These are phyloP conservation scores for Pristis pectinata DNA, from an alignment of 2,797 vertebrate genomes.

Conservation along the genomic window DNA sequence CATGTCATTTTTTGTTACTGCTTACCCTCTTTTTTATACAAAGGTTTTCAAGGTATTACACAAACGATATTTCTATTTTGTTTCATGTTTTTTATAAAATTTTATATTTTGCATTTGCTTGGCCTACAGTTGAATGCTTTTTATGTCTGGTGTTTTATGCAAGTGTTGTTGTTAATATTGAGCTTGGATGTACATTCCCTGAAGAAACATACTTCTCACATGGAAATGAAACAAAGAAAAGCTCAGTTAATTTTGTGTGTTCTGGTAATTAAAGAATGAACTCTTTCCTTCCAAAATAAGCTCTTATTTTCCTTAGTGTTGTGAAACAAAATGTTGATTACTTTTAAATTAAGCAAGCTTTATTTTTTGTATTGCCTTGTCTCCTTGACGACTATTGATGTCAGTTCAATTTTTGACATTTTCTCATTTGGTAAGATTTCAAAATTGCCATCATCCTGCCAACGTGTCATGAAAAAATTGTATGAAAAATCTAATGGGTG, in stretches of 20 bases:
- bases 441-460: slow-evolving; percentile 97
- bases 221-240: slow-evolving; percentile 40
- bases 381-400: slow-evolving; percentile 95
- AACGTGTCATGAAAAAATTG: slow-evolving; percentile 86
- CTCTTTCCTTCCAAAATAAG: neutral
- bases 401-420: slow-evolving; percentile 96
- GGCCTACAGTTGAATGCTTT: neutral
- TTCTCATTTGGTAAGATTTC: slow-evolving; percentile 96
- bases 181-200: slow-evolving; percentile 48
- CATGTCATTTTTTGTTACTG: slow-evolving; percentile 62
- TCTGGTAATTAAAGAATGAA: slow-evolving; percentile 21
- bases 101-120: no score
- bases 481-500: slow-evolving; percentile 99
- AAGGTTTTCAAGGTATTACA: slow-evolving; percentile 37
- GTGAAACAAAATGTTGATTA: slow-evolving; percentile 40
- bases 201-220: slow-evolving; percentile 45
- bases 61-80: neutral
- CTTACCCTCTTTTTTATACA: slow-evolving; percentile 62
- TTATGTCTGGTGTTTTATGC: neutral
- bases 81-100: slow-evolving; percentile 20
- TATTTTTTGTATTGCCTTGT: slow-evolving; percentile 67
- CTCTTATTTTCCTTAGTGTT: slow-evolving; percentile 3
- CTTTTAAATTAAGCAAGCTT: slow-evolving; percentile 72
- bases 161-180: slow-evolving; percentile 27
- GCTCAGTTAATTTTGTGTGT: slow-evolving; percentile 30